Evolutionary conservation across 2,113 vertebrate species (phyloP), one percentile per base, ranked within the genome.

Genomic region (Embiotoca jacksoni): DNA sequence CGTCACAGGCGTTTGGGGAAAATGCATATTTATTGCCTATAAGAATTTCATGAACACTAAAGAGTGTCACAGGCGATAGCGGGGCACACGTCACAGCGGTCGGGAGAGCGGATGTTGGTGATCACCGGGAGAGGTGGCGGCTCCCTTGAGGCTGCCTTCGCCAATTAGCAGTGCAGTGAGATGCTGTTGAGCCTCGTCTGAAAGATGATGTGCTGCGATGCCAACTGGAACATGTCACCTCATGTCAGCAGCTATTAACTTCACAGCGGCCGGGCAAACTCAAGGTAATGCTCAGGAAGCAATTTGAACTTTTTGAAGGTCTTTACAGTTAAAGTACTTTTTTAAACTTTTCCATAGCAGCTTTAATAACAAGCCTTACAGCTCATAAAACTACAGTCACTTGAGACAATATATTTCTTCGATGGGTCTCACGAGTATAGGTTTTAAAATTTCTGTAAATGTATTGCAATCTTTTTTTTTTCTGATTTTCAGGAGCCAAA

Each of bases 1-100:
- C 58, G 35, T 91, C 89, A 69, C 54, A 83, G 80, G 72, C 86
- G 15, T 86, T 86, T 83, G 83, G 83, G 86, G 13, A 85, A 85
- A 83, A 93, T 93, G 84, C 91, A 93, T 92, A 94, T 93, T 93
- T 87, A 94, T 93, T n/a, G 53, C 85, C 81, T 85, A 91, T 90
- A 90, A 92, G 85, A 90, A 92, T 92, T 93, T 91, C 87, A 93
- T 93, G 91, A 92, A 89, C 89, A 75, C 89, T 92, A 93, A 94
- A 93, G 86, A 89, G 79, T 85, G 89, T 93, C 88, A 88, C 81
- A 79, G 88, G 77, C 66, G 72, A 90, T 92, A 84, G 79, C 32
- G 67, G 73, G 30, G 62, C 91, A 82, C 90, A 81, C 78, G 79
- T 78, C 77, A 88, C 65, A 11, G 58, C 71, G 49, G 75, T 72